A percentile compares a stretch with the other conserved stretches of the same genome.
Conservation (phyloP, 2,797 vertebrate genomes). For the Hypotaenidia okinawae region DNA sequence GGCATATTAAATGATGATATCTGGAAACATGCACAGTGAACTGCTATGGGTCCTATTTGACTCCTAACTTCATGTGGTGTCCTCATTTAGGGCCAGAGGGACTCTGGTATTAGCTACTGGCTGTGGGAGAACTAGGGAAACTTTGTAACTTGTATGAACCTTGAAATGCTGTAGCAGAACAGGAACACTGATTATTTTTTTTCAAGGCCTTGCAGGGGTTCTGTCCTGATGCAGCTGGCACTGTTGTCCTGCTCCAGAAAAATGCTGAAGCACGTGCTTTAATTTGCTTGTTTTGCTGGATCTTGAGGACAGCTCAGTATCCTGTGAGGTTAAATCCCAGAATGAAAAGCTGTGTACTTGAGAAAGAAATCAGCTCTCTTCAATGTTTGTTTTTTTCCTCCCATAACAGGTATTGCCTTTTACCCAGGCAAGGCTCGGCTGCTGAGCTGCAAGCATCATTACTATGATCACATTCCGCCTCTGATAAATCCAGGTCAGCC, state of each 20-base stretch:
- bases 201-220: fast-evolving
- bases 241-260: neutral
- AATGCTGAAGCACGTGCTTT: neutral
- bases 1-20: neutral
- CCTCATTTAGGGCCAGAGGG: neutral
- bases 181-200: neutral
- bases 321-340: neutral
- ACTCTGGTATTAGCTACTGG: neutral
- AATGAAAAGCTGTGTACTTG: neutral
- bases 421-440: slow-evolving; percentile 89
- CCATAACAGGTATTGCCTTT: slow-evolving; percentile 88
- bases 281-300: neutral
- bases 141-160: neutral
- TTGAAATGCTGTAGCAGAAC: neutral
- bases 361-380: neutral
- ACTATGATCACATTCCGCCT: slow-evolving; percentile 89
- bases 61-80: neutral
- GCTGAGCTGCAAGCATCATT: slow-evolving; percentile 90
- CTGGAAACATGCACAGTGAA: neutral
- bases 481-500: slow-evolving; percentile 82
- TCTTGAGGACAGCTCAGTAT: neutral
- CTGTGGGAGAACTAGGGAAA: neutral
- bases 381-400: neutral
- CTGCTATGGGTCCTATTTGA: neutral
- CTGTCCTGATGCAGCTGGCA: neutral